Conservation (phyloP, 2,888 invertebrate species). For the Drosophila algonquin region DNA sequence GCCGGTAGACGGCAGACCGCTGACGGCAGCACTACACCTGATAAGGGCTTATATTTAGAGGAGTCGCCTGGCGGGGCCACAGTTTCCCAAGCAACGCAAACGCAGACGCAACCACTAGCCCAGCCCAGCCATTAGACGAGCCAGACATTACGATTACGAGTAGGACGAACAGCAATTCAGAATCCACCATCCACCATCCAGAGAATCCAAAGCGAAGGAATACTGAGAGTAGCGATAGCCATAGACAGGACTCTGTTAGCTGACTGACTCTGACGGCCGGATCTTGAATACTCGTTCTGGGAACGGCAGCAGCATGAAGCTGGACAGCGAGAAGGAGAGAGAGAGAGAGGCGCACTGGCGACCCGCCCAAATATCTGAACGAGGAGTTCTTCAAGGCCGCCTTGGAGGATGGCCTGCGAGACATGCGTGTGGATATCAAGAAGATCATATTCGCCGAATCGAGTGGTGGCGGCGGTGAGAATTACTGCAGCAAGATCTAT, state of each 20-base stretch:
- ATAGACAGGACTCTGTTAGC: background rate
- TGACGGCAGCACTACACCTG: slow-evolving; percentile 26
- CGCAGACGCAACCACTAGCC: slow-evolving; percentile 26
- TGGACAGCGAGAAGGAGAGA: slow-evolving; percentile 56
- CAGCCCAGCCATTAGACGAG: background rate
- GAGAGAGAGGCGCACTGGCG: slow-evolving; percentile 14
- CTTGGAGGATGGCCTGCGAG: slow-evolving; percentile 80
- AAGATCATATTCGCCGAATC: slow-evolving; percentile 77
- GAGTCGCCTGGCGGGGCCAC: slow-evolving; percentile 49
- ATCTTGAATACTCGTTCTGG: background rate
- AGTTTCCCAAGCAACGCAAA: slow-evolving; percentile 62
- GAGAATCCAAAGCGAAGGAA: background rate
- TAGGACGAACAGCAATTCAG: background rate
- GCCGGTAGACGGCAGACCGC: background rate
- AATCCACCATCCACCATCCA: background rate
- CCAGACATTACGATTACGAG: background rate
- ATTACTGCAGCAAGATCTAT: slow-evolving; percentile 83
- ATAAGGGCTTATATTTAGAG: slow-evolving; percentile 69
- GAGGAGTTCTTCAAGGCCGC: slow-evolving; percentile 81
- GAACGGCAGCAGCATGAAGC: slow-evolving; percentile 62
- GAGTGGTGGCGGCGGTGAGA: slow-evolving; percentile 81
- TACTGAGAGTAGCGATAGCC: background rate
- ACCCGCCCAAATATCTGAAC: slow-evolving; percentile 79
- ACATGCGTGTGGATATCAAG: slow-evolving; percentile 78
- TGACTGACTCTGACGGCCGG: background rate